Evolutionary conservation across 2,888 invertebrate species (phyloP), one percentile per base, ranked within the genome.

Genomic region (Antheraea yamamai): DNA sequence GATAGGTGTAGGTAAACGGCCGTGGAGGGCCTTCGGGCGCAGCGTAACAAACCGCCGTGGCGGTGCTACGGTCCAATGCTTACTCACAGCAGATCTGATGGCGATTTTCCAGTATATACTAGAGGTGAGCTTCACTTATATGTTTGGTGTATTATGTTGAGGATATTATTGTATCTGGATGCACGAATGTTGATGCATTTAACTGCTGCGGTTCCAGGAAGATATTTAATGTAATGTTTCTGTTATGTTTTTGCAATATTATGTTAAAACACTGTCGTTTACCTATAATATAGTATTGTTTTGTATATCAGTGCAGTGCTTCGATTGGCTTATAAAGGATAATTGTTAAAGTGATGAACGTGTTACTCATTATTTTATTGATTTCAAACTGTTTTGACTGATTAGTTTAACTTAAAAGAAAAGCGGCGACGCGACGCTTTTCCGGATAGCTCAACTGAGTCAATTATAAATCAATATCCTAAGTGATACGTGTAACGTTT

Each of bases 11-110:
- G 93, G 90, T 94, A 93, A 94, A 91, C 89, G 87, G 88, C 89
- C 89, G 93, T 95, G 95, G 95, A 94, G 91, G 94, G 95, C 90
- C 94, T 91, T 87, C 95, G 95, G 87, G 91, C 90, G 88, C 91
- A 88, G 87, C 93, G 92, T 85, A 92, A 93, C 85, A 92, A 89
- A 84, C 92, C 94, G 91, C 92, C 95, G 88, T 95, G 96, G 88
- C 96, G 96, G 91, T 96, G 96, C 89, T 96, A 96, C 91, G 96
- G 96, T 91, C 96, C 96, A 89, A 97, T 97, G 96, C 95, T 97
- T 89, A 97, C 97, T 81, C 97, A 97, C 95, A 97, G 97, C 90
- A 97, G 97, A 93, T 97, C 97, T 91, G 97, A 97, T 90, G 97
- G 97, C 87, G 97, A 97, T 93, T 97, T 97, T 94, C 97, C 97